phyloP scores from a whole-genome alignment of 2,888 invertebrate genomes.

The Tortrix viridana region DNA sequence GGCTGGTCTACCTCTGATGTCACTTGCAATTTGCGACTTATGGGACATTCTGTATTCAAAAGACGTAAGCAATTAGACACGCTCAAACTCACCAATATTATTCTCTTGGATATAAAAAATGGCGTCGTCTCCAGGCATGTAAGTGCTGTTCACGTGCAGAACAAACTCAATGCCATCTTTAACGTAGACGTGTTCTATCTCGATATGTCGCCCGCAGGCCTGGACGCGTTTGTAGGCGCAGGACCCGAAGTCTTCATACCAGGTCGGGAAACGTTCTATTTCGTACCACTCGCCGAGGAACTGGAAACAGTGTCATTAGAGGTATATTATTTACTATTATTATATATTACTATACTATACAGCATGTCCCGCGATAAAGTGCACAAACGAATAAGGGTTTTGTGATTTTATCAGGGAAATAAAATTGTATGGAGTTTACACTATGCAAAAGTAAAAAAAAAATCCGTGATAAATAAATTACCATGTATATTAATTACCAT shows the following conservation, averaged over 20 bases:
- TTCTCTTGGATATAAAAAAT: conserved; percentile 62
- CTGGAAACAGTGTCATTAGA: conserved; percentile 51
- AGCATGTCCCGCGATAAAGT: no score
- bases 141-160: conserved; percentile 67
- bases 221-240: conserved; percentile 69
- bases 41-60: no score
- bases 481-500: no score
- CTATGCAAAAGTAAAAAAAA: no score
- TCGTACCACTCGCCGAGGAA: conserved; percentile 75
- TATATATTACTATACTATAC: no score
- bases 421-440: no score
- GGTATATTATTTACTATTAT: background rate
- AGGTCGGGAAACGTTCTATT: conserved; percentile 67
- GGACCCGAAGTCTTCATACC: conserved; percentile 65
- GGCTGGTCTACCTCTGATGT: no score
- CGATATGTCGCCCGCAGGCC: conserved; percentile 63
- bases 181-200: conserved; percentile 67
- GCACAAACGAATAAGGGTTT: no score
- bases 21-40: no score
- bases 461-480: no score
- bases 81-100: conserved; percentile 60
- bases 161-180: conserved; percentile 62
- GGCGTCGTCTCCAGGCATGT: conserved; percentile 69
- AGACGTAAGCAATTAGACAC: no score
- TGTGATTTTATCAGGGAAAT: no score